phyloP scores from a whole-genome alignment of 2,797 vertebrate genomes.

The Centroberyx gerrardi region DNA sequence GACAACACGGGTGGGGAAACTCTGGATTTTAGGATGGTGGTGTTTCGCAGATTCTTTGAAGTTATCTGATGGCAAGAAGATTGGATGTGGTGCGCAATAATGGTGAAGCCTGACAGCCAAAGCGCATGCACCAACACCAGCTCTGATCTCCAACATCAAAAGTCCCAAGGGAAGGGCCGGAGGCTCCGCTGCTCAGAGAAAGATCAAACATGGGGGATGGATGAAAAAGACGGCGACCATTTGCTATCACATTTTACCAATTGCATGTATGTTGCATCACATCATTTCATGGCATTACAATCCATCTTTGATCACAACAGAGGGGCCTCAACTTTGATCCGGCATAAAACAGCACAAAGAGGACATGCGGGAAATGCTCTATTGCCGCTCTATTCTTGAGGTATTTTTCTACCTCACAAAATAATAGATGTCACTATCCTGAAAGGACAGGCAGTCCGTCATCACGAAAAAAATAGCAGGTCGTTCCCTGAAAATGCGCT shows the following conservation, averaged over 20 bases:
- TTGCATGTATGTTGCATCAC: constrained; percentile 79
- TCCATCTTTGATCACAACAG: constrained; percentile 70
- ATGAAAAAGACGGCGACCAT: constrained; percentile 65
- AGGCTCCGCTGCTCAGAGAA: constrained; percentile 56
- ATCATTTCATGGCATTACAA: constrained; percentile 50
- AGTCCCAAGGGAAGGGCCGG: constrained; percentile 55
- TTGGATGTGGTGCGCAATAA: constrained; percentile 63
- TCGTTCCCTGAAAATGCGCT: constrained; percentile 57
- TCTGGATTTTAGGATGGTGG: constrained; percentile 60
- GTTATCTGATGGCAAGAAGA: constrained; percentile 73
- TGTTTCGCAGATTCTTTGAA: constrained; percentile 75
- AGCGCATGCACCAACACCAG: constrained; percentile 46
- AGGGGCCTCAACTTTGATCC: constrained; percentile 58
- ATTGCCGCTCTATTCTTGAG: neutral
- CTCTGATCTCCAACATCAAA: constrained; percentile 85
- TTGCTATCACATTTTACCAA: constrained; percentile 67
- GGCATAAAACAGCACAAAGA: constrained; percentile 29
- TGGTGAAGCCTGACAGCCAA: constrained; percentile 59
- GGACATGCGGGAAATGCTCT: constrained; percentile 41
- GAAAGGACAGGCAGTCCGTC: constrained; percentile 21
- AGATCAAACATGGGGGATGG: constrained; percentile 76
- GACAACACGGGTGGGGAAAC: constrained; percentile 51
- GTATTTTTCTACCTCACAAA: constrained; percentile 32
- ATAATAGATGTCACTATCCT: constrained; percentile 26
- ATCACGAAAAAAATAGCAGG: constrained; percentile 19